Percentiles rank a stretch among this genome's conserved stretches.
These are phyloP conservation scores for Falco punctatus DNA, from an alignment of 2,113 vertebrate genomes.

Conservation along the genomic window DNA sequence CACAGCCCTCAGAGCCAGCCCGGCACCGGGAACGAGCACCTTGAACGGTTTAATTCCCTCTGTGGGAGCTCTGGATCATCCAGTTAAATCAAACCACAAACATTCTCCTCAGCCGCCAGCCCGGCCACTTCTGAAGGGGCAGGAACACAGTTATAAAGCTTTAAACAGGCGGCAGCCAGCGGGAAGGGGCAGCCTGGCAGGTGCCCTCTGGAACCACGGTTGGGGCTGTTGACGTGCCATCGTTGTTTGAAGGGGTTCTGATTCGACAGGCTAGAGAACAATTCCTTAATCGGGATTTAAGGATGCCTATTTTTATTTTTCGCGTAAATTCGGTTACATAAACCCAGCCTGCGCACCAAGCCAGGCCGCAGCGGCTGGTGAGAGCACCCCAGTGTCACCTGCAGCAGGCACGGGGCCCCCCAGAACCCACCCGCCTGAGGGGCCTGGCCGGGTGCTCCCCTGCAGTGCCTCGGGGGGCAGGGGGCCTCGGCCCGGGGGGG, in stretches of 20 bases:
- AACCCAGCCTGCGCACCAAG: rapidly evolving
- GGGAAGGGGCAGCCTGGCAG: neutral
- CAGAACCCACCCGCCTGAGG: too few relatives aligned
- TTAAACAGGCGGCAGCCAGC: neutral
- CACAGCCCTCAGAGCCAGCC: neutral
- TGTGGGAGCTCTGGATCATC: rapidly evolving
- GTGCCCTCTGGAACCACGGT: rapidly evolving
- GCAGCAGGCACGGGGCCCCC: too few relatives aligned
- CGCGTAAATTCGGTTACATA: too few relatives aligned
- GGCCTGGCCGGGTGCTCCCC: too few relatives aligned
- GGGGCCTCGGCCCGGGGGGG: too few relatives aligned
- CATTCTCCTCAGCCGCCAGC: neutral
- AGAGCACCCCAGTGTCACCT: too few relatives aligned
- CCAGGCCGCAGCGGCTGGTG: neutral
- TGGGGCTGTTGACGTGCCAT: neutral
- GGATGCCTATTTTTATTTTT: neutral
- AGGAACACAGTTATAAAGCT: neutral
- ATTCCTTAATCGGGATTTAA: neutral
- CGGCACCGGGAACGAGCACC: neutral
- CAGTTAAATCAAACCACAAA: neutral
- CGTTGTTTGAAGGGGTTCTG: rapidly evolving
- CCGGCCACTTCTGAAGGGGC: neutral
- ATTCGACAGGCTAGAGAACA: neutral
- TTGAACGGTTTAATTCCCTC: neutral
- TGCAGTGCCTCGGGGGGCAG: too few relatives aligned